Base-by-base conservation (phyloP, 2,888 invertebrate species). In the Xylota segnis region DNA sequence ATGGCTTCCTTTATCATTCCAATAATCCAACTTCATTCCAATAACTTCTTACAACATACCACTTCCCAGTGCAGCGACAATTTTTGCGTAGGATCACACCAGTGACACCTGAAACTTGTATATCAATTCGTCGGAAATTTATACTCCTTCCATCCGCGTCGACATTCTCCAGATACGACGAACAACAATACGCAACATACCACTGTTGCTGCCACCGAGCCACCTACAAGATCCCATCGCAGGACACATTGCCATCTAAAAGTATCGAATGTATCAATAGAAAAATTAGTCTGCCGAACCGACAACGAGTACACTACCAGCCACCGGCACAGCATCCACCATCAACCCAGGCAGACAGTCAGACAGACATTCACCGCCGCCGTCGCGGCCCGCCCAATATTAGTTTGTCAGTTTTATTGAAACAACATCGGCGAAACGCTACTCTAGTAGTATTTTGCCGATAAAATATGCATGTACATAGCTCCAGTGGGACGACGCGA, bases 361-460 rank as follows among this genome's bases (percentile, higher is more conserved):
- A 58, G 54, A 23, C 77, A 59, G 68, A 29, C 54, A 77, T 34
- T 77, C 74, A 52, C 23, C 75, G 37, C 40, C 81, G 59, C 40
- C 74, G 45, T 14, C 75, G 37, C 40, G 75, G 59, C 40, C 84
- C 82, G 77, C 66, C 52, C 66, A 52, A 83, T 83, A 83, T 83
- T 77, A 74, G 76, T 77, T 87, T 87, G 87, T 87, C 87, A 78
- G 87, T 83, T 87, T 83, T 87, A 87, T 87, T 87, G 87, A 74
- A 83, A 83, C 86, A 87, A 78, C 87, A 83, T 83, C 71, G 14
- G 78, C 34, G 78, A 74, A 74, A 87, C 68, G 87, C 87, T 87
- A 87, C 87, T 78, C 87, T 83, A 87, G 87, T 87, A 87, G 87
- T 87, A 87, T 83, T 70, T 87, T 83, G n/a, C 68, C 74, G 87